Evolutionary conservation across 2,888 invertebrate genomes (phyloP).

Genomic region (Parapristionchus giblindavisi): DNA sequence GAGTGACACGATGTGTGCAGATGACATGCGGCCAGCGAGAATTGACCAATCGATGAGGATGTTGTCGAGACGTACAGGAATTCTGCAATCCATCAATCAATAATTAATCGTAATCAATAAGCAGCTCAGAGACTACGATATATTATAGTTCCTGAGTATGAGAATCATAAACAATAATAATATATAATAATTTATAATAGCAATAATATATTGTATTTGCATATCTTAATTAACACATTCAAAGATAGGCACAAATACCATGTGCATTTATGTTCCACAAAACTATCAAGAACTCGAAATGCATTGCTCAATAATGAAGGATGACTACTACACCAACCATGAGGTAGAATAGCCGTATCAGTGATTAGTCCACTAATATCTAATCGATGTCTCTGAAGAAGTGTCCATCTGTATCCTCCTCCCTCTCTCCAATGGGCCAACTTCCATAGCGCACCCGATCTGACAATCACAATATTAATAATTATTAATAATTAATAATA

Average conservation of each 20-base stretch:
- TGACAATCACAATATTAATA: neutral
- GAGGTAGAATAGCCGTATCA: slow-evolving; percentile 48
- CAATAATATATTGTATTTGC: too few relatives aligned
- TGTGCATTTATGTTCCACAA: neutral
- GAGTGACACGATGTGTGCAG: slow-evolving; percentile 22
- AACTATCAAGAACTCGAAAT: neutral
- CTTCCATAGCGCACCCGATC: slow-evolving; percentile 49
- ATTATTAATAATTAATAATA: too few relatives aligned
- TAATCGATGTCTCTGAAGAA: slow-evolving; percentile 47
- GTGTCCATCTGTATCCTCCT: slow-evolving; percentile 50
- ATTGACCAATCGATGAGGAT: slow-evolving; percentile 46
- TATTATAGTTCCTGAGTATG: too few relatives aligned
- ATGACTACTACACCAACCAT: too few relatives aligned
- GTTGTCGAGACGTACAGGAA: slow-evolving; percentile 53
- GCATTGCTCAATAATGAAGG: too few relatives aligned
- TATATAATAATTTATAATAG: too few relatives aligned
- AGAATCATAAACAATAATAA: too few relatives aligned
- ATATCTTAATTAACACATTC: too few relatives aligned
- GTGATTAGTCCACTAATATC: slow-evolving; percentile 38
- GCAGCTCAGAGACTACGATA: too few relatives aligned
- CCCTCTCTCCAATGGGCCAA: slow-evolving; percentile 59
- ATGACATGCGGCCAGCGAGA: slow-evolving; percentile 43
- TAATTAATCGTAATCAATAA: neutral
- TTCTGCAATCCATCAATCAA: slow-evolving; percentile 39
- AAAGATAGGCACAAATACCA: too few relatives aligned